Conservation (phyloP, 1,140 invertebrate genomes). For the Caerostris darwini region DNA sequence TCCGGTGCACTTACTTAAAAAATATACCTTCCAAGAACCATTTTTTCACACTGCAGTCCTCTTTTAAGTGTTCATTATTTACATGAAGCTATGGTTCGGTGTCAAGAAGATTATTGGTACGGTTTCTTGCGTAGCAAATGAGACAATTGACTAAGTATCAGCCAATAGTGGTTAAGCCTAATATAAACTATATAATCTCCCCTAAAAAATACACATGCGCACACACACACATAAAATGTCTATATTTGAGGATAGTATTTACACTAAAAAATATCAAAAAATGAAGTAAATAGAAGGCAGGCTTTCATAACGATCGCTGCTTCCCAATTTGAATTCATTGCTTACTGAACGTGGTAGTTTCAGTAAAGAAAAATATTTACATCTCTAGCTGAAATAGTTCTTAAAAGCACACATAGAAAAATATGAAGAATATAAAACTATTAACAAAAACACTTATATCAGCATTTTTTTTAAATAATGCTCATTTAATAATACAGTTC, state of each 20-base stretch:
- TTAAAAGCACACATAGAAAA: background rate
- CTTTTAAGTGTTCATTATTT: constrained; percentile 14
- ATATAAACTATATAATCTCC: constrained; percentile 11
- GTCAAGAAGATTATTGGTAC: constrained; percentile 55
- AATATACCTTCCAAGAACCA: background rate
- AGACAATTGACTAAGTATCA: constrained; percentile 48
- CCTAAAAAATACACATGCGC: constrained; percentile 34
- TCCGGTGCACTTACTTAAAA: background rate
- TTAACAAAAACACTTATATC: background rate
- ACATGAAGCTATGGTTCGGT: constrained; percentile 69
- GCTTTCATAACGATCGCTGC: background rate
- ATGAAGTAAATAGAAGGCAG: background rate
- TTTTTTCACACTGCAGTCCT: background rate
- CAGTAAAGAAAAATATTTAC: constrained; percentile 3
- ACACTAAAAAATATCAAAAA: constrained; percentile 34
- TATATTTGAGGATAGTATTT: constrained; percentile 6
- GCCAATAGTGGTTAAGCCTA: constrained; percentile 50
- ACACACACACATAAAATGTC: constrained; percentile 9
- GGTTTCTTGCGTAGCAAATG: constrained; percentile 71
- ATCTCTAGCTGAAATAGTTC: background rate
- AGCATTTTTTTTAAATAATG: background rate
- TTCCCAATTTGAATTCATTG: background rate
- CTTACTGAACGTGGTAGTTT: background rate
- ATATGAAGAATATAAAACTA: background rate
- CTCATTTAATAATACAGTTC: background rate